A percentile compares a stretch with the other conserved stretches of the same genome.
Evolutionary conservation across 1,140 invertebrate species (phyloP).

Genomic region (Brachystomella parvula): DNA sequence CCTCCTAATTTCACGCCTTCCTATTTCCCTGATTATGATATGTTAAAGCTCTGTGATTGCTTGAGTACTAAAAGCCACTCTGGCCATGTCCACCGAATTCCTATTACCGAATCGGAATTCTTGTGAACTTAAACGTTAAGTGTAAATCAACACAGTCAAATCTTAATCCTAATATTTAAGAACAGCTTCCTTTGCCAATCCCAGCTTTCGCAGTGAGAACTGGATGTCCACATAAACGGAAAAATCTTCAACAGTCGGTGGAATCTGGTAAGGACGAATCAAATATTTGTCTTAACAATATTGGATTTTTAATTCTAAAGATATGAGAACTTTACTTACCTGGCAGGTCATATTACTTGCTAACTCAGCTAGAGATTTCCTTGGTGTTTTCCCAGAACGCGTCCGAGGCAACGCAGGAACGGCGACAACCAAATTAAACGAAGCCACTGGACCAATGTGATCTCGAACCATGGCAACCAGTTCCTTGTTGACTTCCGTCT

Average conservation of each 20-base stretch:
- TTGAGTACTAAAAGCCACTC: background rate
- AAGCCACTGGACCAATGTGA: constrained; percentile 78
- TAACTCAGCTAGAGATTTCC: constrained; percentile 75
- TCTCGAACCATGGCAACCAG: constrained; percentile 64
- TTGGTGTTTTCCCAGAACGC: constrained; percentile 67
- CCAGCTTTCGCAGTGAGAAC: constrained; percentile 60
- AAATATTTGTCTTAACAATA: background rate
- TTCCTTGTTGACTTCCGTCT: constrained; percentile 55
- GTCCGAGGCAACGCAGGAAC: constrained; percentile 71
- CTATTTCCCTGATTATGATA: background rate
- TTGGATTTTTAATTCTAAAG: background rate
- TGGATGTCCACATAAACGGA: constrained; percentile 70
- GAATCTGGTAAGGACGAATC: constrained; percentile 52
- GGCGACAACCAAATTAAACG: constrained; percentile 65
- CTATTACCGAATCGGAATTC: background rate
- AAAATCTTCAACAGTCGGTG: constrained; percentile 80
- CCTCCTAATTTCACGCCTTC: background rate
- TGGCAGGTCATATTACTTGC: constrained; percentile 67
- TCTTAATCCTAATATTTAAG: constrained; percentile 6
- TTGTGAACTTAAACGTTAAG: background rate
- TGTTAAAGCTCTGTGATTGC: background rate
- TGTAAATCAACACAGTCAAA: background rate
- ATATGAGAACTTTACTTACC: constrained; percentile 44
- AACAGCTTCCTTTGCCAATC: constrained; percentile 46
- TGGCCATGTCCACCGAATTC: background rate